Percentiles rank a stretch among this genome's conserved stretches.
Evolutionary conservation across 2,797 vertebrate species (phyloP).

Genomic region (Chanos chanos): DNA sequence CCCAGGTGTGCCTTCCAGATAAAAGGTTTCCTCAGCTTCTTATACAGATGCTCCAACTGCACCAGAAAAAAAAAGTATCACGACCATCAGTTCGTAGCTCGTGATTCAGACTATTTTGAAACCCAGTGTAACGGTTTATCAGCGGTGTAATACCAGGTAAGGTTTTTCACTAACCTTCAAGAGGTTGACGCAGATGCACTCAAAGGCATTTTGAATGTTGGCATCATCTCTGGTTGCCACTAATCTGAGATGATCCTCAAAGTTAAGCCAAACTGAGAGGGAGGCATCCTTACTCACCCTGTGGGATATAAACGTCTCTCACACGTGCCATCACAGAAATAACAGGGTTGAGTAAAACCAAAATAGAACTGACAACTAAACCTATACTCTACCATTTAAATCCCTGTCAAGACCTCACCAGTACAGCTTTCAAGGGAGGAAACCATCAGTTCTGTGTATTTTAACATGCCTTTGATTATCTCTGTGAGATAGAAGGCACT

Average conservation of each 20-base stretch:
- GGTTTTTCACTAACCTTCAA: conserved; percentile 30
- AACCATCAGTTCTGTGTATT: no score
- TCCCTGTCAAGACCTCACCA: no score
- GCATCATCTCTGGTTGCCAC: conserved; percentile 52
- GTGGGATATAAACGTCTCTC: no score
- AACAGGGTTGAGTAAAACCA: background rate
- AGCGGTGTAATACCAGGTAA: background rate
- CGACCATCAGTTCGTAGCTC: no score
- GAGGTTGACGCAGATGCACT: conserved; percentile 44
- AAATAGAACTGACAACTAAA: background rate
- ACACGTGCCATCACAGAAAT: no score
- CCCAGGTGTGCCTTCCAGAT: conserved; percentile 69
- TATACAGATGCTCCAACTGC: conserved; percentile 62
- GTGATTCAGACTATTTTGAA: no score
- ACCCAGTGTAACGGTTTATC: no score
- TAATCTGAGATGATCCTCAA: conserved; percentile 67
- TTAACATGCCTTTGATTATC: no score
- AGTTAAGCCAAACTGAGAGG: conserved; percentile 65
- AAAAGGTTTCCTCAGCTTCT: conserved; percentile 57
- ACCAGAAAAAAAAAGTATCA: background rate
- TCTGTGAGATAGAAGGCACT: no score
- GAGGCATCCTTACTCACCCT: conserved; percentile 62
- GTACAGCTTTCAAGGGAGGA: no score
- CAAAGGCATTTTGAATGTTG: conserved; percentile 61
- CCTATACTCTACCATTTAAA: background rate